Percentiles rank a stretch among this genome's conserved stretches.
Evolutionary conservation across 2,113 vertebrate species (phyloP).

Genomic region (Apus apus): DNA sequence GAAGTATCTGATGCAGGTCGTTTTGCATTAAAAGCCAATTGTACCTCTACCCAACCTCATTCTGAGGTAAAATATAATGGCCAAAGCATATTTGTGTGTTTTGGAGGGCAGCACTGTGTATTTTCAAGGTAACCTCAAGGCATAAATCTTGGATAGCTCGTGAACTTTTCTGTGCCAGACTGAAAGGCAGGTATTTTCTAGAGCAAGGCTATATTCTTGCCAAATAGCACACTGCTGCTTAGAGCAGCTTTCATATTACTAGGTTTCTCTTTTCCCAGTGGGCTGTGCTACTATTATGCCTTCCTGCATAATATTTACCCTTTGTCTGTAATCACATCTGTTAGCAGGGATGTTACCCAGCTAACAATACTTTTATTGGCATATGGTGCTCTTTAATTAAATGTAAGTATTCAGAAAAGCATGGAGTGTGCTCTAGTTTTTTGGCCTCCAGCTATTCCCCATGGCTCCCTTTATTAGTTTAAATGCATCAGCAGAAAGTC

Average conservation of each 20-base stretch:
- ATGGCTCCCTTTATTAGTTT: not conserved
- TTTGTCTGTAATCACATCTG: slow-evolving; percentile 28
- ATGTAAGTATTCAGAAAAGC: not conserved
- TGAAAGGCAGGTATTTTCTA: not conserved
- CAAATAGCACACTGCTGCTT: not conserved
- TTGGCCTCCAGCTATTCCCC: not conserved
- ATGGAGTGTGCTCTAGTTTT: not conserved
- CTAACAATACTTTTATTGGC: not conserved
- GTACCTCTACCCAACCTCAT: not conserved
- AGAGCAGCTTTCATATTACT: not conserved
- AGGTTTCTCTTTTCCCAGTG: not conserved
- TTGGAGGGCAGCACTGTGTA: not conserved
- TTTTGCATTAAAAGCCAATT: not conserved
- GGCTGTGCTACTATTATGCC: not conserved
- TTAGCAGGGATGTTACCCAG: not conserved
- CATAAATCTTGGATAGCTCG: not conserved
- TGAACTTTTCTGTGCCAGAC: not conserved
- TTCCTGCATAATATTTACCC: slow-evolving; percentile 6
- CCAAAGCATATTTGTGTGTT: not conserved
- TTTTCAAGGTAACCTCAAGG: not conserved
- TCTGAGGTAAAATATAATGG: not conserved
- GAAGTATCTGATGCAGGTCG: not conserved
- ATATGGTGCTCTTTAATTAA: slow-evolving; percentile 44
- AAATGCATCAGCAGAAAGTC: not conserved
- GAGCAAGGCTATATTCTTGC: not conserved